These are phyloP conservation scores for Battus philenor DNA, from an alignment of 1,140 invertebrate species.

Conservation along the genomic window DNA sequence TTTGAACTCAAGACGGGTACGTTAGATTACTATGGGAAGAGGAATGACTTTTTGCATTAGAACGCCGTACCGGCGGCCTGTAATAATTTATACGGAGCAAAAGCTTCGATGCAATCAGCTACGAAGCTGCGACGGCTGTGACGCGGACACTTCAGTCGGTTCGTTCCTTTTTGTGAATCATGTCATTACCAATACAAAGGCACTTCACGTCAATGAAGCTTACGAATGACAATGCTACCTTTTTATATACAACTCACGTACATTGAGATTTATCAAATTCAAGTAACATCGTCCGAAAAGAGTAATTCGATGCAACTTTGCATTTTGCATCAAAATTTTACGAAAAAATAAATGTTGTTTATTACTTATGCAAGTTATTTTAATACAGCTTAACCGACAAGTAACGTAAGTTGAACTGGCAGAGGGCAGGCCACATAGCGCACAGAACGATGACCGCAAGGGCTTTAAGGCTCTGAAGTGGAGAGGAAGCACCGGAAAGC, in stretches of 20 bases:
- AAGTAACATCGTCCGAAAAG: too few relatives aligned
- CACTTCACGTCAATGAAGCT: slow-evolving; percentile 14
- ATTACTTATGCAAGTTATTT: too few relatives aligned
- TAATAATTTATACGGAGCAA: slow-evolving; percentile 35
- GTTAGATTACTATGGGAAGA: slow-evolving; percentile 23
- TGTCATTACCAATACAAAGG: slow-evolving; percentile 24
- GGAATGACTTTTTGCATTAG: slow-evolving; percentile 32
- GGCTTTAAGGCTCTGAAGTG: too few relatives aligned
- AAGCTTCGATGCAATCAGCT: slow-evolving; percentile 25
- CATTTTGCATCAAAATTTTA: too few relatives aligned
- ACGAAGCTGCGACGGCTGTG: slow-evolving; percentile 20
- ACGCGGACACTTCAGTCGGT: slow-evolving; percentile 22
- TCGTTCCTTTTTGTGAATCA: slow-evolving; percentile 24
- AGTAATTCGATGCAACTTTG: too few relatives aligned
- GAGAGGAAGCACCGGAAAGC: too few relatives aligned
- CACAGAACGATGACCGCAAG: too few relatives aligned
- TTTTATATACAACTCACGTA: slow-evolving; percentile 8
- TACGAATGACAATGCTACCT: slow-evolving; percentile 5
- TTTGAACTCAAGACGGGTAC: slow-evolving; percentile 20
- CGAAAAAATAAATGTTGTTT: too few relatives aligned
- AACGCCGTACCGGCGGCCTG: slow-evolving; percentile 24
- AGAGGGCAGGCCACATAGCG: too few relatives aligned
- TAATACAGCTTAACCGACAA: too few relatives aligned
- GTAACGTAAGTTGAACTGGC: too few relatives aligned
- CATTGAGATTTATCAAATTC: background rate